Evolutionary conservation across 2,888 invertebrate species (phyloP).

Genomic region (Strigamia maritima): DNA sequence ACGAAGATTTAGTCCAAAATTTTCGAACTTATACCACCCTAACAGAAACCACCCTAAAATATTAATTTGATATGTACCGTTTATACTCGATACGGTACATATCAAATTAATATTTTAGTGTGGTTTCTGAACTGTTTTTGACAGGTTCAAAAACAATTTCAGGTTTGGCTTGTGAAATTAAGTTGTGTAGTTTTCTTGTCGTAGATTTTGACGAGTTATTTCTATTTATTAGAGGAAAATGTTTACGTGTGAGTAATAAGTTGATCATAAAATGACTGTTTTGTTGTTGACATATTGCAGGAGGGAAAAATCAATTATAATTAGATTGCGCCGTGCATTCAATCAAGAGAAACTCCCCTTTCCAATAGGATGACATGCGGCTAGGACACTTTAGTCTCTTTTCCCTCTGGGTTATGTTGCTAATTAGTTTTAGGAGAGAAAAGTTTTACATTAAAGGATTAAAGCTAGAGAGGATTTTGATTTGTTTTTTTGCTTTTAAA

Average conservation of each 20-base stretch:
- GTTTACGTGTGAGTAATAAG: neutral
- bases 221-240: too few species aligned
- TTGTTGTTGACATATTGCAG: neutral
- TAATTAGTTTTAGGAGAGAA: slow-evolving; percentile 14
- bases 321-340: slow-evolving; percentile 5
- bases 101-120: too few species aligned
- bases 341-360: slow-evolving; percentile 23
- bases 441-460: neutral
- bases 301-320: slow-evolving; percentile 22
- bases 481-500: neutral
- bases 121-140: too few species aligned
- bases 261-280: neutral
- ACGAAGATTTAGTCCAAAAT: too few species aligned
- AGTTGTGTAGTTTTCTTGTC: too few species aligned
- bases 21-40: too few species aligned
- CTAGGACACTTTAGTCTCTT: neutral
- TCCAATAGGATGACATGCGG: neutral
- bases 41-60: too few species aligned
- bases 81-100: too few species aligned
- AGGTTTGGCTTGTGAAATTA: too few species aligned
- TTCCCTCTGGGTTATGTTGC: neutral
- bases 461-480: slow-evolving; percentile 2
- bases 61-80: too few species aligned
- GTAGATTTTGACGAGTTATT: too few species aligned
- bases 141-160: too few species aligned